Evolutionary conservation across 2,888 invertebrate genomes (phyloP), one percentile per base, ranked within the genome.

Genomic region (Geotrupes spiniger): DNA sequence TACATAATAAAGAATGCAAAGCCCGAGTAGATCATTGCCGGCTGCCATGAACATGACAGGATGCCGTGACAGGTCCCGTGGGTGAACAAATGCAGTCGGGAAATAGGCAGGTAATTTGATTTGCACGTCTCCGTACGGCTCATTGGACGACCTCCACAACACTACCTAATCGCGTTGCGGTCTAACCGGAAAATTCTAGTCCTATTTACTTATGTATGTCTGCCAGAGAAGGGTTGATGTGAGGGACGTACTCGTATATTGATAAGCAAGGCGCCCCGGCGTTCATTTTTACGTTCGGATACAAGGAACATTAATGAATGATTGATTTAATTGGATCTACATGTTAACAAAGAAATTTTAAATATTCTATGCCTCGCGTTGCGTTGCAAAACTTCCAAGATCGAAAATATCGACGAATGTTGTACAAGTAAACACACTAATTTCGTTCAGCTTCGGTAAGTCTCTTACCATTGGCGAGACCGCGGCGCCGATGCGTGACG

Each of bases 31-130:
- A 44, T 14, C 33, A 12, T 25, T 29, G 33, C 54, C 52, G 44
- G 36, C 37, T 10, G 52, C 60, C 61, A 62, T 63, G 63, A 64
- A 65, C 65, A 63, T 64, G 64, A 64, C 65, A 62, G 58, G 54
- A 55, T 51, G 52, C 58, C 57, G 61, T 60, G 63, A 62, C 62
- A 60, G 54, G 54, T 59, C 65, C 61, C 65, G 36, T 21, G 59
- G 61, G 65, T 56, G 48, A 48, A 44, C 49, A 53, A 55, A 61
- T 51, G 59, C 64, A 60, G 60, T 54, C 61, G 61, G 61, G 62
- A 63, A 62, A 63, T 60, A 63, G 58, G 59, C 58, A 57, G 61
- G 58, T 67, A 67, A 67, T 64, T 66, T 61, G 61, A 67, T 67
- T 67, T 66, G 59, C 61, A 61, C 63, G 57, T 61, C 63, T 63